Evolutionary conservation across 1,140 invertebrate genomes (phyloP), one percentile per base, ranked within the genome.

Genomic region (Cardiocondyla obscurior): DNA sequence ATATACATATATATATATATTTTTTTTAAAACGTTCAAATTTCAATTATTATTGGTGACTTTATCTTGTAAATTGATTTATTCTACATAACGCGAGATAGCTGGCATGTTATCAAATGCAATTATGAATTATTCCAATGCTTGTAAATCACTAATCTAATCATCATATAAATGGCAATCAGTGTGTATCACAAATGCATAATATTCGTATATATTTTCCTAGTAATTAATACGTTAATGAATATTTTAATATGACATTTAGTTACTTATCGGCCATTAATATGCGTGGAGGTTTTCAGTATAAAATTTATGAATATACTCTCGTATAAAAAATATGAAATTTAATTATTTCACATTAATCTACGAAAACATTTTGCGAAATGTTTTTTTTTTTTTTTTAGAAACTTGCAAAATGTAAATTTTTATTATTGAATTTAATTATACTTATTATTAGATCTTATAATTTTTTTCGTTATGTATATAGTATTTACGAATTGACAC

Each of bases 51-150:
- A 39, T 51, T 55, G 30, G 0, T 64, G 8, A 33, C 14, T 49
- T 49, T n/a, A 19, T 36, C 22, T 49, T 44, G 1, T 42, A 79
- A n/a, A 69, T 55, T 57, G 7, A 1, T 4, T 79, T 33, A 67
- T 33, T 53, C 12, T 36, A n/a, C 25, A 67, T 53, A 77, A 46
- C 22, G 36, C 16, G 22, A 39, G 42, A 69, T 33, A 69, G 33
- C 7, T n/a, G 7, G 22, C 33, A 79, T 53, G 12, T 79, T 42
- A 30, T 3, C 22, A 67, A 39, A 69, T 53, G 3, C 36, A 36
- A 69, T 79, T 67, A 79, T 79, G 25, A 49, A 67, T 79, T 69
- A 79, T 69, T 79, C 62, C 53, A 64, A 69, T 2, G 25, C 22
- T 69, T 67, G 33, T 77, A 67, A 67, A 67, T 79, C 62, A 49